phyloP scores from a whole-genome alignment of 1,140 invertebrate genomes.

The Bombus breviceps region DNA sequence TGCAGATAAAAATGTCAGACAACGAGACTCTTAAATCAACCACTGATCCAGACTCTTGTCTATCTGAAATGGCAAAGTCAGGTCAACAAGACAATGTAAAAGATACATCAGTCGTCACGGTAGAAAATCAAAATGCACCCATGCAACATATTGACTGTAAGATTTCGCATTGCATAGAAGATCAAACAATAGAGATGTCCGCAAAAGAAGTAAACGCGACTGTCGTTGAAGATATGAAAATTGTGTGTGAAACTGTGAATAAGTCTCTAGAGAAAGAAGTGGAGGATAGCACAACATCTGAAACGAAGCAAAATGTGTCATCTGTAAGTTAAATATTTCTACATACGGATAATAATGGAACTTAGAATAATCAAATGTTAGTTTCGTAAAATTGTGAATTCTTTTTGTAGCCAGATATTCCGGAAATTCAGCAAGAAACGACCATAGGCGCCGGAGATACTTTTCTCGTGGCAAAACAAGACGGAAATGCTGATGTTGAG shows the following conservation, averaged over 20 bases:
- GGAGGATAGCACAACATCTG: background rate
- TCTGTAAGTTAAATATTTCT: background rate
- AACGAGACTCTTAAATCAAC: conserved; percentile 1
- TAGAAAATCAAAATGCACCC: background rate
- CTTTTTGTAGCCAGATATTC: background rate
- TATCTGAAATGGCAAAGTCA: background rate
- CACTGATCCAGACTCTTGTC: background rate
- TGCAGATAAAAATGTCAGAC: conserved; percentile 52
- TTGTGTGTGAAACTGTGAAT: background rate
- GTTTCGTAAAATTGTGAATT: background rate
- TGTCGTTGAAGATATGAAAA: background rate
- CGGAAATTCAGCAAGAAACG: background rate
- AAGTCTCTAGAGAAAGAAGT: background rate
- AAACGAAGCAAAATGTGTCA: background rate
- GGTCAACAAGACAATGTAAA: background rate
- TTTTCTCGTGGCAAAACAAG: background rate
- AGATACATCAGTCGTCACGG: background rate
- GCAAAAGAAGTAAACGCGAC: background rate
- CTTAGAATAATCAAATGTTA: background rate
- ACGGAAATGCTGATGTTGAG: background rate
- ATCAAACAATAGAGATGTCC: background rate
- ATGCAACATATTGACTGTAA: background rate
- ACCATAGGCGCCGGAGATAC: conserved; percentile 24
- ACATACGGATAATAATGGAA: background rate
- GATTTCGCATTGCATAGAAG: background rate